phyloP scores from a whole-genome alignment of 2,113 vertebrate genomes.

The Tylochromis polylepis region DNA sequence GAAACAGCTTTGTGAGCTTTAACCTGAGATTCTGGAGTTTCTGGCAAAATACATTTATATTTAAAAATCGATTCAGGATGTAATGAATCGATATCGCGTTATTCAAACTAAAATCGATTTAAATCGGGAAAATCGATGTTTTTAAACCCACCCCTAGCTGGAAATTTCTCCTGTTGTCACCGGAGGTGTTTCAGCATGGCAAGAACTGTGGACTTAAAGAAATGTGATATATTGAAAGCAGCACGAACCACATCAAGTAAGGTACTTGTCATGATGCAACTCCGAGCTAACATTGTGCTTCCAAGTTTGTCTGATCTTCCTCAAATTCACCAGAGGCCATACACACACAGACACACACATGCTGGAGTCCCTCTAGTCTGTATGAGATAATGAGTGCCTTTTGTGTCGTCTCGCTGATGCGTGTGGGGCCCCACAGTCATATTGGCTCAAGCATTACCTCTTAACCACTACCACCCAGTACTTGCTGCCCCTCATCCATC shows the following conservation, averaged over 20 bases:
- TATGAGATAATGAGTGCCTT: slow-evolving; percentile 40
- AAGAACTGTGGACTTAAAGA: too few species aligned
- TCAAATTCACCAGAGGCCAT: not conserved
- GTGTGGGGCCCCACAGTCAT: slow-evolving; percentile 56
- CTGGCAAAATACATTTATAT: too few species aligned
- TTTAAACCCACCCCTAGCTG: too few species aligned
- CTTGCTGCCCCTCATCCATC: not conserved
- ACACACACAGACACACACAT: not conserved
- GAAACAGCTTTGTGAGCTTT: too few species aligned
- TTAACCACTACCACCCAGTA: slow-evolving; percentile 1
- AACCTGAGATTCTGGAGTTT: too few species aligned
- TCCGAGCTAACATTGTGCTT: not conserved
- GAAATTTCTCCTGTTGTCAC: too few species aligned
- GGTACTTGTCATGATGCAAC: not conserved
- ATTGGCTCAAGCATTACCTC: slow-evolving; percentile 51
- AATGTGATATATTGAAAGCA: too few species aligned
- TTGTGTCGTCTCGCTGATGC: slow-evolving; percentile 26
- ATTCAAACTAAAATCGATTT: too few species aligned
- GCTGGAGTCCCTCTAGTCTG: not conserved
- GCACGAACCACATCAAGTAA: not conserved
- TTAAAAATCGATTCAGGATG: too few species aligned
- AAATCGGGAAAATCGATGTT: too few species aligned
- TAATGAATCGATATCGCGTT: too few species aligned
- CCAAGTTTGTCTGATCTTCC: not conserved
- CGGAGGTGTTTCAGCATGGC: too few species aligned